Evolutionary conservation across 2,888 invertebrate genomes (phyloP).

Genomic region (Dione vanillae): DNA sequence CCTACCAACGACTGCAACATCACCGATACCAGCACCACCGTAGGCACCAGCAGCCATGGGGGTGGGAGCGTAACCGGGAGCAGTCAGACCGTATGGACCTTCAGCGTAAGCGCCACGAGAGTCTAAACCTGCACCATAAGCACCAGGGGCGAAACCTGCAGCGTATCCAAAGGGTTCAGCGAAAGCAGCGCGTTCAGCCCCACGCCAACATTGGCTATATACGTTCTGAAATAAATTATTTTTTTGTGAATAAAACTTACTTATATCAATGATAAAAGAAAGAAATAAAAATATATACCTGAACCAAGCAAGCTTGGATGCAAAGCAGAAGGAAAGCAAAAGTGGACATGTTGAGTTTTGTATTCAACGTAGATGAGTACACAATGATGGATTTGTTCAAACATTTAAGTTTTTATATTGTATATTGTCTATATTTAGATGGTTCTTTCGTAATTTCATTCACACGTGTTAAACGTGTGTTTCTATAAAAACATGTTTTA

Average conservation of each 20-base stretch:
- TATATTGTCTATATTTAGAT: too few relatives aligned
- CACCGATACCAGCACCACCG: conserved; percentile 52
- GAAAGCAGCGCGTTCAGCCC: conserved; percentile 41
- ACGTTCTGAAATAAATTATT: conserved; percentile 19
- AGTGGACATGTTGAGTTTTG: conserved; percentile 51
- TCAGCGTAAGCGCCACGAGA: conserved; percentile 38
- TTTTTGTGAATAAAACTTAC: too few relatives aligned
- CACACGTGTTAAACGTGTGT: too few relatives aligned
- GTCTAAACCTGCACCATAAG: conserved; percentile 40
- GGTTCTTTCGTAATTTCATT: too few relatives aligned
- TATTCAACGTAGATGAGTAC: too few relatives aligned
- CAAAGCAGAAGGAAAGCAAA: conserved; percentile 54
- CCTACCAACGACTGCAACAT: conserved; percentile 53
- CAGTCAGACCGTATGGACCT: background rate
- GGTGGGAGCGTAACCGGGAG: background rate
- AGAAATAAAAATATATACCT: conserved; percentile 45
- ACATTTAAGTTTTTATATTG: too few relatives aligned
- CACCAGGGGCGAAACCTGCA: too few relatives aligned
- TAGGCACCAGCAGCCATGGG: conserved; percentile 41
- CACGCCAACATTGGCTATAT: conserved; percentile 20
- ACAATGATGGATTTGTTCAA: too few relatives aligned
- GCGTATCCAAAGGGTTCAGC: background rate
- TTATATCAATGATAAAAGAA: too few relatives aligned
- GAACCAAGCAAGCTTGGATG: conserved; percentile 56
- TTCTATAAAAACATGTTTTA: too few relatives aligned